Conservation (phyloP, 2,113 vertebrate species). For the Rallus limicola region DNA sequence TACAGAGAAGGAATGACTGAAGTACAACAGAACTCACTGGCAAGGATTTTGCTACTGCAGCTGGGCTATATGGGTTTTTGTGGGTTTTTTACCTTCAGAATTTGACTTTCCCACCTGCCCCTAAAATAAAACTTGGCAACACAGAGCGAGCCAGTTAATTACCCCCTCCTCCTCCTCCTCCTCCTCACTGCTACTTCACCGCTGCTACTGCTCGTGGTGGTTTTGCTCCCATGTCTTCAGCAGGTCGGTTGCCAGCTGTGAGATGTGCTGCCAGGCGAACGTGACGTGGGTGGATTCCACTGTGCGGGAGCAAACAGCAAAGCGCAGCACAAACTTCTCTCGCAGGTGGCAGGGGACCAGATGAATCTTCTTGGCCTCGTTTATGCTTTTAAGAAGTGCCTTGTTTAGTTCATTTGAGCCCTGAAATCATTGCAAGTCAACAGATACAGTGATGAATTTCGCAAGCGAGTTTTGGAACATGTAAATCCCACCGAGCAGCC, state of each 20-base stretch:
- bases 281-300: conserved; percentile 84
- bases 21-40: not conserved
- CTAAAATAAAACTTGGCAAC: conserved; percentile 30
- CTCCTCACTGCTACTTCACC: not conserved
- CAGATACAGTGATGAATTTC: not conserved
- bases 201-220: conserved; percentile 1
- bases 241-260: conserved; percentile 79
- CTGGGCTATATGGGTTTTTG: not conserved
- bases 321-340: conserved; percentile 87
- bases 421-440: conserved; percentile 60
- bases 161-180: not conserved
- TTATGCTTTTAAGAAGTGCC: conserved; percentile 87
- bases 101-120: not conserved
- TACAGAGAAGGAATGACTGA: not conserved
- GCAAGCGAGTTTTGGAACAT: not conserved
- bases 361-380: conserved; percentile 85
- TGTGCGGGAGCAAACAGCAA: conserved; percentile 84
- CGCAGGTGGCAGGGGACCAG: conserved; percentile 88
- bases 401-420: conserved; percentile 88
- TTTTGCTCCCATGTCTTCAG: conserved; percentile 59
- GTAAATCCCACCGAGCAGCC: not conserved
- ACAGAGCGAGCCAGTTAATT: not conserved
- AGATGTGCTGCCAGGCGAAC: conserved; percentile 88
- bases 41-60: conserved; percentile 12
- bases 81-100: not conserved